Percentiles rank a stretch among this genome's conserved stretches.
Conservation (phyloP, 2,888 invertebrate species). For the Hecatera dysodea region DNA sequence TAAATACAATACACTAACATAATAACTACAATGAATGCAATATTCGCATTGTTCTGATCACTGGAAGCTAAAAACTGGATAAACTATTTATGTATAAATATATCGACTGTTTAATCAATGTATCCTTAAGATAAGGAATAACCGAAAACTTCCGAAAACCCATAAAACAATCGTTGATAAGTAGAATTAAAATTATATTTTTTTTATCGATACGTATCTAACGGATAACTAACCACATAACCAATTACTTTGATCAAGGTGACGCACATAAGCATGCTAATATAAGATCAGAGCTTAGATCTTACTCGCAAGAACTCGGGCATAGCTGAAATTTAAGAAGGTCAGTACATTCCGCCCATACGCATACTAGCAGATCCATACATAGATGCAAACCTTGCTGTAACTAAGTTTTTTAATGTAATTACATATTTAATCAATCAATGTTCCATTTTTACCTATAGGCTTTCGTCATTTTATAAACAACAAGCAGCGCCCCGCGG, state of each 20-base stretch:
- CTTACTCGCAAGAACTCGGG: background rate
- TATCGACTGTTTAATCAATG: conserved; percentile 5
- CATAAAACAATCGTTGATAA: conserved; percentile 27
- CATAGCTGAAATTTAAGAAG: background rate
- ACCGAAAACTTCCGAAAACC: conserved; percentile 12
- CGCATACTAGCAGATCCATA: background rate
- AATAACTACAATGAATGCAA: too few species aligned
- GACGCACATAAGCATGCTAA: background rate
- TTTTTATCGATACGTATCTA: conserved; percentile 41
- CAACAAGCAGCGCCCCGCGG: too few species aligned
- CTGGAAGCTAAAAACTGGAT: background rate
- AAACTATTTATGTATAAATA: too few species aligned
- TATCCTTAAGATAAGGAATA: conserved; percentile 2
- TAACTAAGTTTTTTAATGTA: background rate
- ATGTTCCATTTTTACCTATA: background rate
- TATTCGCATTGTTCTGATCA: background rate
- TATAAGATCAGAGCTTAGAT: background rate
- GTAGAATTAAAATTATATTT: conserved; percentile 32
- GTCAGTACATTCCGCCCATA: too few species aligned
- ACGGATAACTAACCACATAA: conserved; percentile 8
- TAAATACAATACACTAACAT: too few species aligned
- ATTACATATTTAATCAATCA: background rate
- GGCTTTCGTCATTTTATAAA: too few species aligned
- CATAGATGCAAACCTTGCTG: background rate
- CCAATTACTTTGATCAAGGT: conserved; percentile 17